These are phyloP conservation scores for Drosophila kanekoi DNA, from an alignment of 2,888 invertebrate species.

Conservation along the genomic window DNA sequence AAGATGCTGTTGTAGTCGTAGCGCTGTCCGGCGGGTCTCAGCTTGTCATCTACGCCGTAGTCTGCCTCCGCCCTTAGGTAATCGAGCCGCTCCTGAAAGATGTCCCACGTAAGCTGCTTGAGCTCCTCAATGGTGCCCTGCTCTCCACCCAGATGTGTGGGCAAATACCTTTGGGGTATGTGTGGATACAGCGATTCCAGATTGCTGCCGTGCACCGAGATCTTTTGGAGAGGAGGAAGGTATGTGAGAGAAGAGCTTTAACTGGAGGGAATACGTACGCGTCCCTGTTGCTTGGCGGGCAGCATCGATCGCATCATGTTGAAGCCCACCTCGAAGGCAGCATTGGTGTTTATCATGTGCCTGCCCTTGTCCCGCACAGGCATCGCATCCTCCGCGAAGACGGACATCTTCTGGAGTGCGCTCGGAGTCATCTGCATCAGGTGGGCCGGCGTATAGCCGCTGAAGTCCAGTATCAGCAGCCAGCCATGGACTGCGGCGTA, in stretches of 20 bases:
- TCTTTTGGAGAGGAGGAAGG: conserved; percentile 77
- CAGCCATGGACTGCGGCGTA: conserved; percentile 86
- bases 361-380: conserved; percentile 87
- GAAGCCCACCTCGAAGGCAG: conserved; percentile 87
- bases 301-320: conserved; percentile 87
- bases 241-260: neutral
- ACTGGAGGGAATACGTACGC: conserved; percentile 85
- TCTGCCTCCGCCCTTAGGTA: conserved; percentile 72
- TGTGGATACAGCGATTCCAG: conserved; percentile 87
- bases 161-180: conserved; percentile 87
- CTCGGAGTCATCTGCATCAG: conserved; percentile 87
- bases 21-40: conserved; percentile 62
- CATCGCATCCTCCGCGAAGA: conserved; percentile 87
- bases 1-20: conserved; percentile 70
- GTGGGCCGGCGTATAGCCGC: conserved; percentile 86
- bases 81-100: conserved; percentile 52
- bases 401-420: conserved; percentile 86
- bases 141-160: conserved; percentile 88
- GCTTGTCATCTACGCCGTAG: conserved; percentile 73
- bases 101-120: conserved; percentile 51
- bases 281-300: conserved; percentile 87
- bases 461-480: conserved; percentile 86
- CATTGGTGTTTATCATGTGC: conserved; percentile 87
- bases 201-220: conserved; percentile 86
- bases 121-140: conserved; percentile 85